Percentiles rank a stretch among this genome's conserved stretches.
phyloP scores from a whole-genome alignment of 37 sponge, comb jelly and placozoan species.

The Cladorhizidae sp. region DNA sequence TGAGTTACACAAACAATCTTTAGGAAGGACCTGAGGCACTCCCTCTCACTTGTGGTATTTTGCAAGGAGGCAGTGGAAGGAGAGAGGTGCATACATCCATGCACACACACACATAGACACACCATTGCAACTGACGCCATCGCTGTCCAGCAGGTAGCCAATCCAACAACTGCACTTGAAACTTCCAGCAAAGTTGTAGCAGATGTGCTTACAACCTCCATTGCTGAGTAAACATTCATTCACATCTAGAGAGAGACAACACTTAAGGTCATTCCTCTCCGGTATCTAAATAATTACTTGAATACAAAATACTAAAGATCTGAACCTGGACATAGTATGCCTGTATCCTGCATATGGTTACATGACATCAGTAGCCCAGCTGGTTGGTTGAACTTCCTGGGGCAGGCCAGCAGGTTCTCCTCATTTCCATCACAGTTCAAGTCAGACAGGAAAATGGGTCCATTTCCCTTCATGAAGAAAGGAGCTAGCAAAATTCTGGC shows the following conservation, averaged over 20 bases:
- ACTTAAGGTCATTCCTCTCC: too few relatives aligned
- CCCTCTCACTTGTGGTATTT: too few relatives aligned
- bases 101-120: too few relatives aligned
- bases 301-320: background rate
- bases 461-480: background rate
- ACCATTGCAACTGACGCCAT: constrained; percentile 21
- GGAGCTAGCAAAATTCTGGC: background rate
- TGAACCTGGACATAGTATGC: constrained; percentile 23
- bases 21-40: too few relatives aligned
- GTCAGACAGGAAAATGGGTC: background rate
- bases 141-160: background rate
- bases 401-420: background rate
- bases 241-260: constrained; percentile 18
- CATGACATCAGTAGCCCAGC: background rate
- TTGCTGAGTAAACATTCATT: constrained; percentile 35
- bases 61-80: too few relatives aligned
- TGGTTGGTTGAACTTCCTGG: background rate
- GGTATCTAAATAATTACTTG: background rate
- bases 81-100: too few relatives aligned
- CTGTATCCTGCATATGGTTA: constrained; percentile 17
- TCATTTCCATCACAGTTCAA: background rate
- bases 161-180: constrained; percentile 29
- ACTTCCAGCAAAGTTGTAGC: constrained; percentile 42
- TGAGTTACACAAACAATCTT: too few relatives aligned
- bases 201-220: constrained; percentile 44